Evolutionary conservation across 2,113 vertebrate genomes (phyloP).

Genomic region (Anas platyrhynchos): DNA sequence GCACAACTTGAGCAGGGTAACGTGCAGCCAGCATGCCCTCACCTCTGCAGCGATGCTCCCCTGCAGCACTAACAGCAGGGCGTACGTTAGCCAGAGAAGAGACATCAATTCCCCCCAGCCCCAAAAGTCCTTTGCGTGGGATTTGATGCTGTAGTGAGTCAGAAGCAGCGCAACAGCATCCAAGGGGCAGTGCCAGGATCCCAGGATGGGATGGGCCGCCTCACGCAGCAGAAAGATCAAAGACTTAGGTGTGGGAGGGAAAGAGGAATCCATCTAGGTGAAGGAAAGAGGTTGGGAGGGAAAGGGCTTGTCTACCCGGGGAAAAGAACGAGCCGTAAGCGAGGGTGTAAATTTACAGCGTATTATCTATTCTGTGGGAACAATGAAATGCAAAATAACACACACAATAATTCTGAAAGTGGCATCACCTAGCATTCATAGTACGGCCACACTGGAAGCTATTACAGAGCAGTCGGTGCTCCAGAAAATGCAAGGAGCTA

Average conservation of each 20-base stretch:
- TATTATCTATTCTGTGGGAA: conserved; percentile 32
- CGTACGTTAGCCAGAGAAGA: not conserved
- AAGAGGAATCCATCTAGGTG: not conserved
- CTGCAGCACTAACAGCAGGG: not conserved
- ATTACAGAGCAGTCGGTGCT: not conserved
- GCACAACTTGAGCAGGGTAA: not conserved
- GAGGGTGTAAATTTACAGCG: not conserved
- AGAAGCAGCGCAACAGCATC: conserved; percentile 32
- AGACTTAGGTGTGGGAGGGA: conserved; percentile 52
- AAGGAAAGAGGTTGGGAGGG: conserved; percentile 19
- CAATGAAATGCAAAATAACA: not conserved
- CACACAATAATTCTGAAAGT: not conserved
- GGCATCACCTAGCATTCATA: not conserved
- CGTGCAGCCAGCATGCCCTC: not conserved
- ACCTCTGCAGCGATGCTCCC: not conserved
- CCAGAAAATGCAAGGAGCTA: not conserved
- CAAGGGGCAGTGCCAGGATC: conserved; percentile 30
- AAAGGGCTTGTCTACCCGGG: conserved; percentile 13
- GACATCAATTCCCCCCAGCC: not conserved
- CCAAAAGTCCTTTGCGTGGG: not conserved
- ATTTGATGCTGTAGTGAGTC: conserved; percentile 24
- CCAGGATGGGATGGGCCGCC: conserved; percentile 21
- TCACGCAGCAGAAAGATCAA: conserved; percentile 63
- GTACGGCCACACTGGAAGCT: not conserved
- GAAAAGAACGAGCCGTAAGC: not conserved